Base-by-base conservation (phyloP, 2,888 invertebrate species). In the Agonum fuliginosum region DNA sequence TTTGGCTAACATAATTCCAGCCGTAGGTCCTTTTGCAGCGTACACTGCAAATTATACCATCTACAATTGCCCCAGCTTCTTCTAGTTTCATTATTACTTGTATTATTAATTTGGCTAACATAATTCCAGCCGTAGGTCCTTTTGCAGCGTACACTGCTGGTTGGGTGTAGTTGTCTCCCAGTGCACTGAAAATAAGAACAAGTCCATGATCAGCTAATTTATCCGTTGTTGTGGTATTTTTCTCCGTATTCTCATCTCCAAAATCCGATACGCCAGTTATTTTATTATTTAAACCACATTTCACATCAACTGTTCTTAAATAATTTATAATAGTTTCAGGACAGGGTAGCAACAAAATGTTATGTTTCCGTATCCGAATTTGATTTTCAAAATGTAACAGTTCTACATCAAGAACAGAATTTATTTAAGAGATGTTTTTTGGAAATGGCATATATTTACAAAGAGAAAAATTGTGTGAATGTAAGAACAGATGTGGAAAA, bases 31-130 rank as follows among this genome's bases (percentile, higher is more conserved):
- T 41, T 72, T 78, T 1, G 78, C 76, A 5, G 80, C 78, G 65
- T 78, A 81, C 8, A 79, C 80, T n/a, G 3, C 79, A 78, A 30
- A 81, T 73, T 12, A 80, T 77, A 12, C 78, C 80, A 54, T 81
- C 78, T 0, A 80, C 58, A 24, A 78, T 75, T 43, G 72, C 78
- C 12, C 78, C 79, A 54, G 78, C 4, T 12, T 10, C n/a, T 43
- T 43, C 43, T 3, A 43, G n/a, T 43, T 43, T 43, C n/a, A 3
- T 14, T 12, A n/a, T n/a, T n/a, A n/a, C n/a, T n/a, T n/a, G n/a
- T n/a, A n/a, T n/a, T n/a, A n/a, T n/a, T n/a, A n/a, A 43, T n/a
- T 6, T 43, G 3, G 43, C n/a, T 43, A 43, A 43, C 4, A 12
- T 10, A 3, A 6, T 10, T 12, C 43, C 43, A 3, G 3, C n/a